These are phyloP conservation scores for Clupea harengus DNA, from an alignment of 2,113 vertebrate species.

Conservation along the genomic window DNA sequence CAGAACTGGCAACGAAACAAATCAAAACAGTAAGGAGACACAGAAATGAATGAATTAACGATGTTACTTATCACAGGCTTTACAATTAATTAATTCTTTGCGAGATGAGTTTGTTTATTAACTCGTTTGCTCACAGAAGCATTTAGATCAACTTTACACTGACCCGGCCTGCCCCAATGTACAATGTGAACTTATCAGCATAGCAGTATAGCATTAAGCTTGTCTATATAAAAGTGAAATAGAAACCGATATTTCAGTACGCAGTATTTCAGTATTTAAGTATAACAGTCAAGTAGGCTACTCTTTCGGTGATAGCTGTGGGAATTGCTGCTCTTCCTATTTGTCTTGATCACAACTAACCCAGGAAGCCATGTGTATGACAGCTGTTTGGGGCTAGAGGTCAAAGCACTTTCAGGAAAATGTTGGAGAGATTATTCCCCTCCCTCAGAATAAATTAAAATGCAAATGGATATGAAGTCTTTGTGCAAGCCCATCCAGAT, in stretches of 20 bases:
- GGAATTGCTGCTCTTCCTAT: background rate
- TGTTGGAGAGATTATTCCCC: slow-evolving; percentile 30
- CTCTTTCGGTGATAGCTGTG: background rate
- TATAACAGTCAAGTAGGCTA: background rate
- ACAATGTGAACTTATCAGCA: too few relatives aligned
- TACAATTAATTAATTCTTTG: background rate
- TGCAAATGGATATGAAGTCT: slow-evolving; percentile 45
- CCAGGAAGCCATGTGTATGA: background rate
- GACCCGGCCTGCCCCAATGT: too few relatives aligned
- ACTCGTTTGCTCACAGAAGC: background rate
- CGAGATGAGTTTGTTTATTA: background rate
- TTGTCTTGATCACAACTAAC: background rate
- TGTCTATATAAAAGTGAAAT: background rate
- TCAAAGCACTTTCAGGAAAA: slow-evolving; percentile 29
- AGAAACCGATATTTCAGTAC: background rate
- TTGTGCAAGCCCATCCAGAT: slow-evolving; percentile 41
- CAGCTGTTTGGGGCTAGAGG: slow-evolving; percentile 34
- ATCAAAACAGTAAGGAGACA: background rate
- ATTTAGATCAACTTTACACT: background rate
- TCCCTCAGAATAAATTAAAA: slow-evolving; percentile 45
- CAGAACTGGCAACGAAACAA: background rate
- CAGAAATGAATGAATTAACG: background rate
- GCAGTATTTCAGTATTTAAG: background rate
- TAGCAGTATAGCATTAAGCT: background rate
- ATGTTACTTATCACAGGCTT: background rate